A percentile compares a stretch with the other conserved stretches of the same genome.
Conservation (phyloP, 2,888 invertebrate genomes). For the Pammene aurita region DNA sequence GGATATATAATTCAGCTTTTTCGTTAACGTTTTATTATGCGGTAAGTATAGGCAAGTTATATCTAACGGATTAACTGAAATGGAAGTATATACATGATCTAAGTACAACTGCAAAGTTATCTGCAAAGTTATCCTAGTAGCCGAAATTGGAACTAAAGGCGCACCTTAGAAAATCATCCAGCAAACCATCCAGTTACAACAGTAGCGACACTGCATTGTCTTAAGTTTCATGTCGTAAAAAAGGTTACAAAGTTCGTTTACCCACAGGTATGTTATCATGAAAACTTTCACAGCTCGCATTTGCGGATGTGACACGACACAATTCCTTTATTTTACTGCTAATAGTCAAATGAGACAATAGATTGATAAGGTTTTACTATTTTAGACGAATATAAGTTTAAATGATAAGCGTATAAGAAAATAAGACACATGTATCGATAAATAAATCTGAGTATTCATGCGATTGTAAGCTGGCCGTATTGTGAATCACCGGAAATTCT, state of each 20-base stretch:
- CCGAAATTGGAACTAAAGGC: conserved; percentile 7
- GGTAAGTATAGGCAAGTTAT: not conserved
- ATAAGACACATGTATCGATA: not conserved
- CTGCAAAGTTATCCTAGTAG: conserved; percentile 3
- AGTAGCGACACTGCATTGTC: conserved; percentile 6
- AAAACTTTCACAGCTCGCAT: conserved; percentile 17
- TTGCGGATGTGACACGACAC: conserved; percentile 8
- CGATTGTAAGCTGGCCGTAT: conserved; percentile 7
- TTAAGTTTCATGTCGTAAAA: conserved; percentile 12
- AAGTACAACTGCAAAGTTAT: not conserved
- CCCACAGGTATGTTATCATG: conserved; percentile 23
- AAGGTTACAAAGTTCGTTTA: conserved; percentile 31
- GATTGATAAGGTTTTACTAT: not conserved
- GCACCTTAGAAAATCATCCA: conserved; percentile 2
- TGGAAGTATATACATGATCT: not conserved
- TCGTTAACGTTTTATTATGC: too few species aligned
- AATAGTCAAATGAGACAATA: conserved; percentile 7
- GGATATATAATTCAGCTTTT: too few species aligned
- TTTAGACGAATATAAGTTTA: too few species aligned
- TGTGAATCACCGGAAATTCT: conserved; percentile 15
- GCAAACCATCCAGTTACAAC: not conserved
- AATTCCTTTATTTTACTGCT: not conserved
- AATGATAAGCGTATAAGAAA: not conserved
- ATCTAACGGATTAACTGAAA: not conserved
- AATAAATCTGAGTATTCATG: not conserved